These are phyloP conservation scores for Elmis aenea DNA, from an alignment of 2,888 invertebrate genomes.

Conservation along the genomic window DNA sequence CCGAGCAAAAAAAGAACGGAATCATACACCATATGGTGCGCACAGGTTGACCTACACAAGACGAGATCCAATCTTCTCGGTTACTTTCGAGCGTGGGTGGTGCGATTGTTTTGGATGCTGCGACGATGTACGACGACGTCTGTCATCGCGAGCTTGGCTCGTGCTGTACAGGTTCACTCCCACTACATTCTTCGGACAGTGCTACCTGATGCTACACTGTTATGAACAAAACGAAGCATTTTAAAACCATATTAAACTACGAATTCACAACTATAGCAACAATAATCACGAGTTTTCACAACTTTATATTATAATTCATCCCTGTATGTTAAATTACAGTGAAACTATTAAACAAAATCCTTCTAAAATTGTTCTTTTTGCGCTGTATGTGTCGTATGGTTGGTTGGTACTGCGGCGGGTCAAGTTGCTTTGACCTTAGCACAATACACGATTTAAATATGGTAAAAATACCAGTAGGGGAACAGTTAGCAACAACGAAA, in stretches of 20 bases:
- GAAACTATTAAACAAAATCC: no score
- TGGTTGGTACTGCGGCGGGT: conserved; percentile 11
- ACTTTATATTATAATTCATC: no score
- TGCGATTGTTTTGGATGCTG: conserved; percentile 12
- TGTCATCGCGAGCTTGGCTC: conserved; percentile 15
- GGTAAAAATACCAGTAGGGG: conserved; percentile 20
- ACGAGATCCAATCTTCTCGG: conserved; percentile 16
- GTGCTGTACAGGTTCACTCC: conserved; percentile 29
- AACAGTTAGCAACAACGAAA: conserved; percentile 21
- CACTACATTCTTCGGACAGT: conserved; percentile 27
- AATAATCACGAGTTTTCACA: no score
- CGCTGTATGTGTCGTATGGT: conserved; percentile 2
- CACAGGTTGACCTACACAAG: conserved; percentile 23
- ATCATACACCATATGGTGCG: conserved; percentile 26
- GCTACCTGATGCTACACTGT: conserved; percentile 26
- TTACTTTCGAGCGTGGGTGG: conserved; percentile 17
- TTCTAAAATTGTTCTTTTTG: conserved; percentile 13
- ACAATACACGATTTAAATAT: conserved; percentile 21
- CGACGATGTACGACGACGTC: conserved; percentile 15
- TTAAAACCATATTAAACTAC: conserved; percentile 16
- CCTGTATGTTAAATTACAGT: no score
- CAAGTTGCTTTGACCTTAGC: conserved; percentile 15
- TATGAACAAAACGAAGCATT: conserved; percentile 21
- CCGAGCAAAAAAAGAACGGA: conserved; percentile 24
- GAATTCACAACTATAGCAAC: conserved; percentile 11